Evolutionary conservation across 1,140 invertebrate species (phyloP).

Genomic region (Drosophila kikkawai): DNA sequence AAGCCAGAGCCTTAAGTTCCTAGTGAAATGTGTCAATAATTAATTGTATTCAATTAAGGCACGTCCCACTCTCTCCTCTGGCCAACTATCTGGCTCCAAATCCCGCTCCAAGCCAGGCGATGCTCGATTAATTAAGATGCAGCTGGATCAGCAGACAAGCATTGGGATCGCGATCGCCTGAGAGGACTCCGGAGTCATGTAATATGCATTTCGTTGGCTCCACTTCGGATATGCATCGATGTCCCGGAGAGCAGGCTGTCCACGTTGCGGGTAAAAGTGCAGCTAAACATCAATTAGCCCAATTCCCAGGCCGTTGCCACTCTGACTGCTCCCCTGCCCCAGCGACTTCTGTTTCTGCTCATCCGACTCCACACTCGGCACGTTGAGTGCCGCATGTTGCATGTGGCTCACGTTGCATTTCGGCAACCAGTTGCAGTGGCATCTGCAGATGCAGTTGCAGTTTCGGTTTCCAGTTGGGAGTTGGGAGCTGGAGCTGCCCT

Average conservation of each 20-base stretch:
- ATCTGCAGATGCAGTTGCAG: slow-evolving; percentile 23
- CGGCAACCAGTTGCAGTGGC: slow-evolving; percentile 53
- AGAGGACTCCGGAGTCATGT: slow-evolving; percentile 50
- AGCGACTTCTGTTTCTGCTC: slow-evolving; percentile 46
- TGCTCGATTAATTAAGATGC: slow-evolving; percentile 72
- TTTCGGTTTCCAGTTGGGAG: slow-evolving; percentile 23
- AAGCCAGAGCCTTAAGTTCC: slow-evolving; percentile 39
- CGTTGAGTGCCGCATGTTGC: slow-evolving; percentile 43
- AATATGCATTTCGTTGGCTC: slow-evolving; percentile 46
- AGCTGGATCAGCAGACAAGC: slow-evolving; percentile 47
- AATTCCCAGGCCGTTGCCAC: slow-evolving; percentile 76
- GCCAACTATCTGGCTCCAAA: neutral
- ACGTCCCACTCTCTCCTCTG: slow-evolving; percentile 10
- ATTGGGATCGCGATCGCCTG: slow-evolving; percentile 13
- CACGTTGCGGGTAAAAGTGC: slow-evolving; percentile 80
- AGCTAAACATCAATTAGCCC: slow-evolving; percentile 84
- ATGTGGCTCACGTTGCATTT: slow-evolving; percentile 79
- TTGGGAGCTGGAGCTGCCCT: slow-evolving; percentile 47
- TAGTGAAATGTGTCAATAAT: slow-evolving; percentile 80
- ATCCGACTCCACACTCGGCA: slow-evolving; percentile 42
- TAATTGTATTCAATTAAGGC: slow-evolving; percentile 83
- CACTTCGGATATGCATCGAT: slow-evolving; percentile 55
- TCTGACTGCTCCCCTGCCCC: slow-evolving; percentile 47
- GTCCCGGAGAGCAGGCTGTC: slow-evolving; percentile 34
- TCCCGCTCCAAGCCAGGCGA: slow-evolving; percentile 8